A percentile compares a stretch with the other conserved stretches of the same genome.
Conservation (phyloP, 1,140 invertebrate species). For the Bombus terrestris region DNA sequence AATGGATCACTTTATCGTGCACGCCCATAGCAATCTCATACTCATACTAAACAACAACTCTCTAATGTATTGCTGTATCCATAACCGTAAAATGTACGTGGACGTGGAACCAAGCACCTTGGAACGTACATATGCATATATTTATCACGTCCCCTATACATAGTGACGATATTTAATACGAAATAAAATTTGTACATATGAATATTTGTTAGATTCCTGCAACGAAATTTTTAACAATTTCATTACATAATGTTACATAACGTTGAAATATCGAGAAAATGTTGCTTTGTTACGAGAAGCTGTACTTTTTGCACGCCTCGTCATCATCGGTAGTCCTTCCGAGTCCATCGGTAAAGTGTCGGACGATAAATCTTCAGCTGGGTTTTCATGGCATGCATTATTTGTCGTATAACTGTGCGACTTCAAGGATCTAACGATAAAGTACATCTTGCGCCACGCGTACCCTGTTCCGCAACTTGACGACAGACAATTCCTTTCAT, state of each 20-base stretch:
- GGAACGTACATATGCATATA: neutral
- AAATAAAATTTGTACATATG: neutral
- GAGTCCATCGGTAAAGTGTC: neutral
- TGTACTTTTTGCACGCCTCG: neutral
- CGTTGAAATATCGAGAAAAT: neutral
- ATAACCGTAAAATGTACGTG: neutral
- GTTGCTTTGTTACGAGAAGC: neutral
- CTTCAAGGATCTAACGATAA: conserved; percentile 20
- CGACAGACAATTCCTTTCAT: conserved; percentile 11
- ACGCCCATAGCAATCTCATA: neutral
- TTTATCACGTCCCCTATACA: neutral
- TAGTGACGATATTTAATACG: neutral
- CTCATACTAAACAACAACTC: neutral
- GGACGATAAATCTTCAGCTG: conserved; percentile 7
- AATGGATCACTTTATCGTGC: neutral
- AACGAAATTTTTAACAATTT: too few species aligned
- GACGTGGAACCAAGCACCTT: neutral
- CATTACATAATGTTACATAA: too few species aligned
- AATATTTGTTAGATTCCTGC: too few species aligned
- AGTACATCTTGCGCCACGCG: conserved; percentile 13
- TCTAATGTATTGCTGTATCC: neutral
- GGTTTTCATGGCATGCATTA: neutral
- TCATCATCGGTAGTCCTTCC: too few species aligned
- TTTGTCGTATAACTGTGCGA: neutral
- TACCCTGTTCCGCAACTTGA: neutral